phyloP scores from a whole-genome alignment of 2,888 invertebrate species.

The Diabrotica balteata region DNA sequence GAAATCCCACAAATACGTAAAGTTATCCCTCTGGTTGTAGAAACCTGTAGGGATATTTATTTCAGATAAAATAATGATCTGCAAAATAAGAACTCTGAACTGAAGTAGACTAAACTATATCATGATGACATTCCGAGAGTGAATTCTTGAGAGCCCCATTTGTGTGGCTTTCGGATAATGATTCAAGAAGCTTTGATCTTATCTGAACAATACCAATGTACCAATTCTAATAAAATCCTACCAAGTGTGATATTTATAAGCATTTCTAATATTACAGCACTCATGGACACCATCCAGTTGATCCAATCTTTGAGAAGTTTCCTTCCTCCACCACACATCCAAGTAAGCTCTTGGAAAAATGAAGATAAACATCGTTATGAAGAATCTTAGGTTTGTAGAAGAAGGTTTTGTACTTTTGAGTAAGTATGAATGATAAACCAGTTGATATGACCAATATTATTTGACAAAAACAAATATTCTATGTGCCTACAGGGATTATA shows the following conservation, averaged over 20 bases:
- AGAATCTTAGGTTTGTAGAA: slow-evolving; percentile 43
- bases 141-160: slow-evolving; percentile 52
- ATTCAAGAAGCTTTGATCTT: slow-evolving; percentile 55
- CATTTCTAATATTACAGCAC: slow-evolving; percentile 65
- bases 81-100: too few relatives aligned
- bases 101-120: not conserved
- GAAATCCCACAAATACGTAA: too few relatives aligned
- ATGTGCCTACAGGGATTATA: too few relatives aligned
- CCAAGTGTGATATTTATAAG: slow-evolving; percentile 8
- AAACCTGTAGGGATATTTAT: too few relatives aligned
- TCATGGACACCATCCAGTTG: slow-evolving; percentile 85
- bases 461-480: too few relatives aligned
- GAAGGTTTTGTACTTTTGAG: not conserved
- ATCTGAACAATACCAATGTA: slow-evolving; percentile 44
- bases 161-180: slow-evolving; percentile 50
- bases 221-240: not conserved
- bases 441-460: too few relatives aligned
- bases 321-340: slow-evolving; percentile 86
- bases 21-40: too few relatives aligned
- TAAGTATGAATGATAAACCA: not conserved
- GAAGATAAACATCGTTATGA: slow-evolving; percentile 74
- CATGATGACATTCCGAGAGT: slow-evolving; percentile 52
- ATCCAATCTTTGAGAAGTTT: slow-evolving; percentile 86
- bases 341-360: slow-evolving; percentile 89
- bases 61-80: too few relatives aligned